Conservation (phyloP, 2,888 invertebrate genomes). For the Anoncus sp. region DNA sequence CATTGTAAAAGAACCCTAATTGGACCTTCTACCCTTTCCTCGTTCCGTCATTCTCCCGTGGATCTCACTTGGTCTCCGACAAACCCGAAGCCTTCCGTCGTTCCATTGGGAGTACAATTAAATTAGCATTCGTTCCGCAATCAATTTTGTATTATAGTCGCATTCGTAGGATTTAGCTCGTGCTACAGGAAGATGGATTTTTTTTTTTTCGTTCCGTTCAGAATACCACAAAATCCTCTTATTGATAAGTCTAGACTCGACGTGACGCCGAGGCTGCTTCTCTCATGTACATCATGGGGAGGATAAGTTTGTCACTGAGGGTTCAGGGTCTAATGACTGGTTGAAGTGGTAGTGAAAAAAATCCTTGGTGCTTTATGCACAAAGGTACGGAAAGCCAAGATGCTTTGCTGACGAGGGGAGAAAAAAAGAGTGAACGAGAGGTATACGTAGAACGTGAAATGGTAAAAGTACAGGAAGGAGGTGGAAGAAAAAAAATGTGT, state of each 20-base stretch:
- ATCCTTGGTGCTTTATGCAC: conserved; percentile 23
- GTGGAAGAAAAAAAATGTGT: conserved; percentile 4
- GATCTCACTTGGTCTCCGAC: conserved; percentile 10
- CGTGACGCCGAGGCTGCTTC: conserved; percentile 13
- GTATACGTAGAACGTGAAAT: conserved; percentile 8
- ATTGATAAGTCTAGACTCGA: conserved; percentile 31
- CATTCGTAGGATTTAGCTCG: background rate
- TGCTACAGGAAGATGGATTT: background rate
- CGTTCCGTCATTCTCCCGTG: conserved; percentile 1
- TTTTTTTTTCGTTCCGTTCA: background rate
- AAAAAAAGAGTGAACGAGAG: conserved; percentile 2
- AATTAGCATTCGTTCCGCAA: conserved; percentile 43
- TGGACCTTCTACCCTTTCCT: conserved; percentile 43
- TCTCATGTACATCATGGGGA: background rate
- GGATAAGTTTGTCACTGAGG: conserved; percentile 5
- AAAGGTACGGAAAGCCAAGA: conserved; percentile 14
- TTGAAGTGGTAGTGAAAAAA: conserved; percentile 14
- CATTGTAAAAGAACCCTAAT: conserved; percentile 48
- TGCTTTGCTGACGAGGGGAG: conserved; percentile 17
- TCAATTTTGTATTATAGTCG: conserved; percentile 51
- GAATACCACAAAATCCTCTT: conserved; percentile 40
- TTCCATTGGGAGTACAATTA: background rate
- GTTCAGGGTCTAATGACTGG: background rate
- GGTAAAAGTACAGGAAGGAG: conserved; percentile 13
- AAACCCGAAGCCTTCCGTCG: conserved; percentile 21